These are phyloP conservation scores for Labeo rohita DNA, from an alignment of 2,113 vertebrate genomes.

Conservation along the genomic window DNA sequence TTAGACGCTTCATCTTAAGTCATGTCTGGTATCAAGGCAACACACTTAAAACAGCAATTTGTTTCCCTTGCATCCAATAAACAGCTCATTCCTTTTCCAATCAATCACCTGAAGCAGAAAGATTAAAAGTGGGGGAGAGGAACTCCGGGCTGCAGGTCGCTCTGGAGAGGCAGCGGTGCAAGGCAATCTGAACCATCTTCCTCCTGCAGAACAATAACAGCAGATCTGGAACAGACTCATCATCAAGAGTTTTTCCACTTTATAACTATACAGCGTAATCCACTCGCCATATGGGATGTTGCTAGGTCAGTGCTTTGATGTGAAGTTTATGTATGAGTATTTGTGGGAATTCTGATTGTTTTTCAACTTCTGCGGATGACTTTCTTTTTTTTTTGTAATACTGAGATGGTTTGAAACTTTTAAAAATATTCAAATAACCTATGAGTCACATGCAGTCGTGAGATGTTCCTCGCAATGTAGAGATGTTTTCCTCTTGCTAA, in stretches of 20 bases:
- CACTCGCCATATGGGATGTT: conserved; percentile 2
- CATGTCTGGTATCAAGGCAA: conserved; percentile 76
- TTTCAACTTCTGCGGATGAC: neutral
- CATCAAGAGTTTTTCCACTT: conserved; percentile 34
- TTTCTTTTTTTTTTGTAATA: neutral
- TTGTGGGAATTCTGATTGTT: conserved; percentile 9
- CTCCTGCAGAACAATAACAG: conserved; percentile 52
- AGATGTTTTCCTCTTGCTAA: neutral
- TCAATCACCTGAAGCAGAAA: conserved; percentile 79
- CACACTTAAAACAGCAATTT: conserved; percentile 79
- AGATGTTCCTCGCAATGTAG: neutral
- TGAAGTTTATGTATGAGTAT: conserved; percentile 27
- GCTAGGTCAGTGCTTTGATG: neutral
- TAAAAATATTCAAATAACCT: neutral
- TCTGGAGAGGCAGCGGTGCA: conserved; percentile 51
- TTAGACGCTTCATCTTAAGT: conserved; percentile 74
- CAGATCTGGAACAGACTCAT: conserved; percentile 48
- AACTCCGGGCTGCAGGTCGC: conserved; percentile 50
- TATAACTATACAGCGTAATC: conserved; percentile 10
- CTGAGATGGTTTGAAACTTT: neutral
- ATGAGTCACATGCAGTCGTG: neutral
- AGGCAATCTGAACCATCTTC: conserved; percentile 50
- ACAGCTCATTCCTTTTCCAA: conserved; percentile 80
- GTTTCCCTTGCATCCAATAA: conserved; percentile 85
- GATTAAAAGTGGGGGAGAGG: conserved; percentile 74